phyloP scores from a whole-genome alignment of 2,888 invertebrate genomes.

The Pheosia tremula region DNA sequence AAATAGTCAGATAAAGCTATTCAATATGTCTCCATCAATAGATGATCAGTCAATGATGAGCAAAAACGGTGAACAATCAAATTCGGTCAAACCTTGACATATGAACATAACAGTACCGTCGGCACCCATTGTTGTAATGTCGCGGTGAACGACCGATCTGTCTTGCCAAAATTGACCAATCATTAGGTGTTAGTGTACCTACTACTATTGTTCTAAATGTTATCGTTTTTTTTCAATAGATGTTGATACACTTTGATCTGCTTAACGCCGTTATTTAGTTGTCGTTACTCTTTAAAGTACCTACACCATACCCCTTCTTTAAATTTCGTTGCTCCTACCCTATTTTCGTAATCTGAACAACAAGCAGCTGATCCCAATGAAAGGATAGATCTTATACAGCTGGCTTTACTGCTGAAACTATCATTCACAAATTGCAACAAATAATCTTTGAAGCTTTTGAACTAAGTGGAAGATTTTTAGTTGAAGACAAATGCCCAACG shows the following conservation, averaged over 20 bases:
- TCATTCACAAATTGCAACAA: too few relatives aligned
- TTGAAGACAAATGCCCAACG: too few relatives aligned
- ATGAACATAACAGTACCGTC: conserved; percentile 28
- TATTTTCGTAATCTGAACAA: too few relatives aligned
- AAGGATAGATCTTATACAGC: too few relatives aligned
- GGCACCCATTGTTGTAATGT: conserved; percentile 24
- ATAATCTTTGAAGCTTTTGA: too few relatives aligned
- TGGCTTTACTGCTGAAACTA: too few relatives aligned
- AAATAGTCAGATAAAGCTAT: background rate
- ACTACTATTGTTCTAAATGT: conserved; percentile 2
- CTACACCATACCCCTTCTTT: too few relatives aligned
- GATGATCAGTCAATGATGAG: conserved; percentile 11
- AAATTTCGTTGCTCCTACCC: too few relatives aligned
- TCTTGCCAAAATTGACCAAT: conserved; percentile 5
- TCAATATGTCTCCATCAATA: background rate
- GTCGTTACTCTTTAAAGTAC: background rate
- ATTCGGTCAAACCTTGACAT: conserved; percentile 17
- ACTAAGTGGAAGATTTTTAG: too few relatives aligned
- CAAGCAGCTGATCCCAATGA: too few relatives aligned
- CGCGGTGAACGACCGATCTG: conserved; percentile 2
- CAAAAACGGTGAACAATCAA: conserved; percentile 26
- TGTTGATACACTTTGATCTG: too few relatives aligned
- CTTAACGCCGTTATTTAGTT: background rate
- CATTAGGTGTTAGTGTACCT: background rate
- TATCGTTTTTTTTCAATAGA: background rate